Evolutionary conservation across 2,888 invertebrate species (phyloP).

Genomic region (Cerceris ruficornis): DNA sequence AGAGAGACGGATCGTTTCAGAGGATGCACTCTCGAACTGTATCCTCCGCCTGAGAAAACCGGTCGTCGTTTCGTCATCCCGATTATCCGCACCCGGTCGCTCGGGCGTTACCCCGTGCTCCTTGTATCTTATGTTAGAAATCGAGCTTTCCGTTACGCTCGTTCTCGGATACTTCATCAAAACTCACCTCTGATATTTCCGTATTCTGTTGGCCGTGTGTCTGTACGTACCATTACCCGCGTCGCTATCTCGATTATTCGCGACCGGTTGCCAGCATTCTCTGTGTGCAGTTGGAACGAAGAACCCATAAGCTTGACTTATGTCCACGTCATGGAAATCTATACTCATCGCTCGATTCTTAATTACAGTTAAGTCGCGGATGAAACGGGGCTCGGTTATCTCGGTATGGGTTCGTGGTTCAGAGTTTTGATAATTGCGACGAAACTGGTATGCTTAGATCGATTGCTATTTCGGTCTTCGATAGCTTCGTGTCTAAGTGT

Average conservation of each 20-base stretch:
- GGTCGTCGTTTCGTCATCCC: conserved; percentile 68
- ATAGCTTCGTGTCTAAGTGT: too few species aligned
- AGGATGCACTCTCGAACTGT: conserved; percentile 60
- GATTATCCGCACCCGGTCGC: conserved; percentile 62
- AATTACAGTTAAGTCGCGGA: background rate
- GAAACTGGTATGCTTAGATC: too few species aligned
- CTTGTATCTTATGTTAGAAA: conserved; percentile 56
- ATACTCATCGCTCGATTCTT: background rate
- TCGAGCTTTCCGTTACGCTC: conserved; percentile 52
- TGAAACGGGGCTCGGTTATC: too few species aligned
- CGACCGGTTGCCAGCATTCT: conserved; percentile 15
- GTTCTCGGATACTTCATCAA: conserved; percentile 32
- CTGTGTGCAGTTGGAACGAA: conserved; percentile 1
- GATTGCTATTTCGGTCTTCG: too few species aligned
- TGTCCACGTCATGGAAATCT: background rate
- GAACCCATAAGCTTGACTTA: conserved; percentile 1
- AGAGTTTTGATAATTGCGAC: too few species aligned
- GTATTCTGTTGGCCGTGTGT: conserved; percentile 17
- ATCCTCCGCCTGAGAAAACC: conserved; percentile 65
- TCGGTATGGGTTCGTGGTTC: too few species aligned
- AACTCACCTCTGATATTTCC: conserved; percentile 48
- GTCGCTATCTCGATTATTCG: conserved; percentile 39
- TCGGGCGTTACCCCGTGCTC: conserved; percentile 57
- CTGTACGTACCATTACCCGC: background rate
- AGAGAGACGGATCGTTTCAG: conserved; percentile 52